phyloP scores from a whole-genome alignment of 2,888 invertebrate species.

The Ferrisia virgata region DNA sequence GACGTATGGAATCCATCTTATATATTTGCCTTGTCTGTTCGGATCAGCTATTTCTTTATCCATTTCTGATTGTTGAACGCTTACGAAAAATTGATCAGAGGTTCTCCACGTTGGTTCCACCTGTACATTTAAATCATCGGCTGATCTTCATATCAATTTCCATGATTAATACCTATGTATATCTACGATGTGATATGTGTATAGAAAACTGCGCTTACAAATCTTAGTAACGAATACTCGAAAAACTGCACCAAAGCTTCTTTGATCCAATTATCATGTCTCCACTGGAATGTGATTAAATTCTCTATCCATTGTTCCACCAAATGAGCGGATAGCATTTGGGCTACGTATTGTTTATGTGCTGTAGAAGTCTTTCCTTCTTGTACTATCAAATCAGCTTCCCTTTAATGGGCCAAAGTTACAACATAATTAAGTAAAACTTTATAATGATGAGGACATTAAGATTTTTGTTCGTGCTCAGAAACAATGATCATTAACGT shows the following conservation, averaged over 20 bases:
- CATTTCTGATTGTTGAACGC: conserved; percentile 38
- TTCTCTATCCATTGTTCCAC: conserved; percentile 39
- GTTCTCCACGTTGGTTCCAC: conserved; percentile 17
- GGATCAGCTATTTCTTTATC: conserved; percentile 22
- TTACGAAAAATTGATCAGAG: not conserved
- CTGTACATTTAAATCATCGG: not conserved
- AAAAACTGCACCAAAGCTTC: conserved; percentile 33
- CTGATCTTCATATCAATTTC: no score
- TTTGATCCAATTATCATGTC: conserved; percentile 33
- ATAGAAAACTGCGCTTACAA: conserved; percentile 27
- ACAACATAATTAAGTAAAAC: conserved; percentile 9
- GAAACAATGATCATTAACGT: not conserved
- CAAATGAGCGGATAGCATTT: not conserved
- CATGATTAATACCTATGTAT: no score
- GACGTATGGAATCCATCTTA: not conserved
- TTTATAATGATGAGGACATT: conserved; percentile 10
- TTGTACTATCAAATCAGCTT: conserved; percentile 18
- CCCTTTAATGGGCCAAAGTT: not conserved
- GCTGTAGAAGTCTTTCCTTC: conserved; percentile 1
- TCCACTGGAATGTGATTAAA: conserved; percentile 23
- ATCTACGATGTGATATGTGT: no score
- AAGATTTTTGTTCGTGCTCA: not conserved
- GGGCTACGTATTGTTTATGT: conserved; percentile 25
- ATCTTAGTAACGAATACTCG: not conserved
- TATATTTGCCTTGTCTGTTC: not conserved